Conservation (phyloP, 2,113 vertebrate species). For the Pseudorhombus dupliciocellatus region DNA sequence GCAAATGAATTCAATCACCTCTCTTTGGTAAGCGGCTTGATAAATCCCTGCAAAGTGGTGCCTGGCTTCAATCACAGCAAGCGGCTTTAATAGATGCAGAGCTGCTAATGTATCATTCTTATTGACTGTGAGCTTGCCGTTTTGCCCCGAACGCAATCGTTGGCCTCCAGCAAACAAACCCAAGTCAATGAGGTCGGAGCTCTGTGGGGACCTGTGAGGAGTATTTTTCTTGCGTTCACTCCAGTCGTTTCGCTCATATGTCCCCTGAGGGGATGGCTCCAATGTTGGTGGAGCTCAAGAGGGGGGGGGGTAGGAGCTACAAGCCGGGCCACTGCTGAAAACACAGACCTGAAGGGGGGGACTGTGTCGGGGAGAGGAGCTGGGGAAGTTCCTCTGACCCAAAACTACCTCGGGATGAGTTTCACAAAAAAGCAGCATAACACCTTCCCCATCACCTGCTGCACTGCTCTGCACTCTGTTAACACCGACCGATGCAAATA, state of each 20-base stretch:
- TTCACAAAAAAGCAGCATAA: conserved; percentile 14
- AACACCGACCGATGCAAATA: neutral
- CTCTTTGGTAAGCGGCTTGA: conserved; percentile 62
- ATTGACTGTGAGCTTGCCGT: conserved; percentile 23
- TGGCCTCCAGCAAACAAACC: conserved; percentile 58
- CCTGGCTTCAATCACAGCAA: conserved; percentile 53
- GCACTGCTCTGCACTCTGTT: neutral
- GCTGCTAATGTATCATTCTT: conserved; percentile 56
- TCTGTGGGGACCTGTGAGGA: conserved; percentile 45
- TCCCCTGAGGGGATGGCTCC: conserved; percentile 40
- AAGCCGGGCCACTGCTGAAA: conserved; percentile 8
- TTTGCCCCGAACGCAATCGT: conserved; percentile 32
- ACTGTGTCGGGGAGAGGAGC: conserved; percentile 10
- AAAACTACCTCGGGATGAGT: conserved; percentile 5
- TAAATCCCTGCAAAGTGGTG: conserved; percentile 68
- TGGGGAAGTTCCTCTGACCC: conserved; percentile 7
- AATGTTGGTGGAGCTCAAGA: conserved; percentile 13
- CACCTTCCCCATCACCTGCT: conserved; percentile 9
- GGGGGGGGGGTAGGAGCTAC: conserved; percentile 17
- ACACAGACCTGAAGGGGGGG: conserved; percentile 38
- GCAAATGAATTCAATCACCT: conserved; percentile 74
- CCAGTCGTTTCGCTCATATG: conserved; percentile 57
- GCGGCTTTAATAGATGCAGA: conserved; percentile 65
- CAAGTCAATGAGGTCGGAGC: conserved; percentile 54
- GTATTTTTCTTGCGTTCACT: conserved; percentile 45